Base-by-base conservation (phyloP, 2,888 invertebrate genomes). In the Drosophila greeni region DNA sequence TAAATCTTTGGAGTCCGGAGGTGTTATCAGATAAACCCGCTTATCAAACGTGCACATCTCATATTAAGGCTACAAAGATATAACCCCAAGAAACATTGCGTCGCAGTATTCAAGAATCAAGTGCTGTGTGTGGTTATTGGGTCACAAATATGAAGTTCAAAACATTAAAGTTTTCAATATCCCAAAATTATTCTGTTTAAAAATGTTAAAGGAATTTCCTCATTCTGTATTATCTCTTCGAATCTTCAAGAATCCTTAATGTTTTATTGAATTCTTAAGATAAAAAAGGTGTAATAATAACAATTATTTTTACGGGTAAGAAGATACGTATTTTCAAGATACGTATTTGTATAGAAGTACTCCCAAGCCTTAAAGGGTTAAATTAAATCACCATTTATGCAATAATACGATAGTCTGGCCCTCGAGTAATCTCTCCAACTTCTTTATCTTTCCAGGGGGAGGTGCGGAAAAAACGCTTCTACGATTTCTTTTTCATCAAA, bases 401-500 rank as follows among this genome's bases (percentile, higher is more conserved):
- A 47, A 47, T 31, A 31, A 47, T 5, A 47, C 31, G 45, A 45
- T 31, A 45, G 18, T 20, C 29, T 45, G 14, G 31, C 31, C 31
- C 31, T n/a, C 45, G 3, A 31, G 5, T 40, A 48, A 33, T 45
- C 48, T 61, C 33, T 36, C 1, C 14, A 47, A 11, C 60, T 66
- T 66, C 59, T 60, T 48, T 33, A 33, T 64, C 26, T 14, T 86
- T 86, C 9, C 80, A 88, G 88, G 88, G 88, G 88, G 88, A 88
- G 88, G 88, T 88, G 88, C 88, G 82, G 86, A 86, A 83, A 82
- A 86, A 73, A 76, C 76, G 80, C 82, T 79, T 82, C 76, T 81
- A 82, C 84, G 86, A 86, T 85, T 86, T 82, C 72, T 79, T 74
- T 36, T 82, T 80, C 75, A 84, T 66, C 73, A 65, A 66, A 66